phyloP scores from a whole-genome alignment of 2,113 vertebrate genomes.

The Apodemus speciosus region DNA sequence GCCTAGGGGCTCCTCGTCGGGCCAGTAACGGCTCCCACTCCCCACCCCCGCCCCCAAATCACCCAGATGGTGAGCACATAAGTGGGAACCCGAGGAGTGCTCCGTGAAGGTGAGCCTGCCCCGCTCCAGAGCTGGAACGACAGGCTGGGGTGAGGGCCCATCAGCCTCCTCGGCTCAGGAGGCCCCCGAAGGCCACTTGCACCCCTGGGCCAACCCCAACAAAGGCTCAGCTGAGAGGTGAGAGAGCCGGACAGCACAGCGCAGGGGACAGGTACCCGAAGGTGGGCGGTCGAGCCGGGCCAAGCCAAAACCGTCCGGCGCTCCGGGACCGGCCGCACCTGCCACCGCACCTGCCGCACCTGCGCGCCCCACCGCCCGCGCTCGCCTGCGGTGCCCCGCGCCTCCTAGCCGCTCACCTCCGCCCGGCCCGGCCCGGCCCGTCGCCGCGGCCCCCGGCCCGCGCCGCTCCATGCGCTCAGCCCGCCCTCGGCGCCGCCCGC shows the following conservation, averaged over 20 bases:
- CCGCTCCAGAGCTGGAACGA: background rate
- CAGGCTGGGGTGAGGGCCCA: background rate
- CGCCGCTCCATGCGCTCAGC: slow-evolving; percentile 70
- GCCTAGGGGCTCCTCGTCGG: background rate
- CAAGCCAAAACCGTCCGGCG: background rate
- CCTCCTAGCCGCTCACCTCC: slow-evolving; percentile 67
- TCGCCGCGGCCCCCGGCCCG: slow-evolving; percentile 56
- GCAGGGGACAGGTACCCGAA: slow-evolving; percentile 19
- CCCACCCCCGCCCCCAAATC: background rate
- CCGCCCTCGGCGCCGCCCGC: slow-evolving; percentile 61
- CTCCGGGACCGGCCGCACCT: background rate
- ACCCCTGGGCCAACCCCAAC: slow-evolving; percentile 38
- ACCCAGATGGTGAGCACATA: background rate
- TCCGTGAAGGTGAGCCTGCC: background rate
- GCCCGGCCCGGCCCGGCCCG: slow-evolving; percentile 54
- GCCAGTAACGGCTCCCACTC: background rate
- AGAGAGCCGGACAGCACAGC: background rate
- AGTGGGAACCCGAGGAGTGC: background rate
- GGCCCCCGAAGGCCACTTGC: background rate
- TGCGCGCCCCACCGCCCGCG: slow-evolving; percentile 41
- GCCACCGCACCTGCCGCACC: slow-evolving; percentile 28
- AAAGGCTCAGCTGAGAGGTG: slow-evolving; percentile 60
- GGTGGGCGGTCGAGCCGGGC: background rate
- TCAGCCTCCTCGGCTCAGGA: background rate
- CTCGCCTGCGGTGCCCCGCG: slow-evolving; percentile 35